Base-by-base conservation (phyloP, 2,797 vertebrate genomes). In the Neopelma chrysocephalum region DNA sequence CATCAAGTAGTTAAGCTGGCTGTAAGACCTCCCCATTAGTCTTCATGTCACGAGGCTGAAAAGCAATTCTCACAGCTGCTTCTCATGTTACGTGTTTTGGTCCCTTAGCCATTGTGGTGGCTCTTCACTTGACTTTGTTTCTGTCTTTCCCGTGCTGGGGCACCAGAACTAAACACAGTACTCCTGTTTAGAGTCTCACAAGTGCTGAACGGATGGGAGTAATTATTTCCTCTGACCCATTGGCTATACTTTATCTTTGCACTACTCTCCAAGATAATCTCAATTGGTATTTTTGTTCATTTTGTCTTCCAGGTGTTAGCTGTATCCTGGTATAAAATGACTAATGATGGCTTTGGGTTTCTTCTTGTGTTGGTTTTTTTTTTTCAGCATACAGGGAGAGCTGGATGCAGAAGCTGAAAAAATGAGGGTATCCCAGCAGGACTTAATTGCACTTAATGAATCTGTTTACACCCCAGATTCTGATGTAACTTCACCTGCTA, bases 401-500 rank as follows among this genome's bases (percentile, higher is more conserved):
- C 96, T 99, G 89, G 99, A 99, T 48, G 87, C 93, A 0, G 99
- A 99, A 95, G 98, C 98, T 1, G 99, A 99, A 90, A 96, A 97
- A 94, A 99, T 99, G 99, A 98, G 98, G 34, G 23, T 97, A 76
- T 96, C 98, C 61, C 99, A 99, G 97, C 99, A 98, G 90, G 99
- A 99, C 64, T 95, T 99, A 61, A 98, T 99, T 70, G 99, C 99
- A 10, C 98, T 98, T 36, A 98, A 99, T 34, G 99, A 99, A 94
- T 97, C 98, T 0, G 97, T 99, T 91, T 99, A 99, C 60, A 99
- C 98, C 48, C 99, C 99, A 3, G 99, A 99, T 97, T 98, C 97
- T 25, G 98, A 99, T 87, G 94, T 96, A 47, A 73, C 97, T 32
- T 96, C 92, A 3, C 98, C 99, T 21, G 97, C 97, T 34, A 98